Conservation (phyloP, 2,888 invertebrate genomes). For the Melipona bicolor region DNA sequence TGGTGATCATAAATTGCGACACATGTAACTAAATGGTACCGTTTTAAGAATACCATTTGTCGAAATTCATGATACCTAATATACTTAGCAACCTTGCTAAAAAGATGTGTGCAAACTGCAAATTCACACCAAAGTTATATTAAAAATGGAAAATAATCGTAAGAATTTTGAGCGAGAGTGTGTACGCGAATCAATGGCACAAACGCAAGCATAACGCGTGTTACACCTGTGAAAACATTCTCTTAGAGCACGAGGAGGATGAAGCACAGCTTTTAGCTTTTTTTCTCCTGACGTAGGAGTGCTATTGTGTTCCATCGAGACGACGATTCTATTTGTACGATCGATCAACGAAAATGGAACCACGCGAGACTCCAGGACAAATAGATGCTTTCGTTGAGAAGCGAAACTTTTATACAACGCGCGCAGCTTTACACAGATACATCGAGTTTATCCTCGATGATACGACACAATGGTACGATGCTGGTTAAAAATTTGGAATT, state of each 20-base stretch:
- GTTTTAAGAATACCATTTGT: no score
- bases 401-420: conserved; percentile 43
- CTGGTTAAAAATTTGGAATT: neutral
- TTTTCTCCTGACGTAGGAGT: neutral
- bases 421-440: conserved; percentile 7
- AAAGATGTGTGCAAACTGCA: no score
- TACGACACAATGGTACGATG: neutral
- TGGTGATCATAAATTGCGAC: no score
- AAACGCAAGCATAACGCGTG: neutral
- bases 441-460: conserved; percentile 5
- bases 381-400: conserved; percentile 31
- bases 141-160: no score
- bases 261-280: neutral
- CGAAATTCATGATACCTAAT: no score
- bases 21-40: no score
- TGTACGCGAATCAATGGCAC: neutral
- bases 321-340: conserved; percentile 7
- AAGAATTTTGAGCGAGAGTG: no score
- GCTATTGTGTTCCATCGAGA: conserved; percentile 21
- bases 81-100: no score
- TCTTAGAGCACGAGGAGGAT: neutral
- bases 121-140: no score
- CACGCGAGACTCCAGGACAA: neutral
- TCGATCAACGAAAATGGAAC: conserved; percentile 12
- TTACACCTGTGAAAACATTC: neutral